Base-by-base conservation (phyloP, 1,140 invertebrate species). In the Eubasilissa regina region DNA sequence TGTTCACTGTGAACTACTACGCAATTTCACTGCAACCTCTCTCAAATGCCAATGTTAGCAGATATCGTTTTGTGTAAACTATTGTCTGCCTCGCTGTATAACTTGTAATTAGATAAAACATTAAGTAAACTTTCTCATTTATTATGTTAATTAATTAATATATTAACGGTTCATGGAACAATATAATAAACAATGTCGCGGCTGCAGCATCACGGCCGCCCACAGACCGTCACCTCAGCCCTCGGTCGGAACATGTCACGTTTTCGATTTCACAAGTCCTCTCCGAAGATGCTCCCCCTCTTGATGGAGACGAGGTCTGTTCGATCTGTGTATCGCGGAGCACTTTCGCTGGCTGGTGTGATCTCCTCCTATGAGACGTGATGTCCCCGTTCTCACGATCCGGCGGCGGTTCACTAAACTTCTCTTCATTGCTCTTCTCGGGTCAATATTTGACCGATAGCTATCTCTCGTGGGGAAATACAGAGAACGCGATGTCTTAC, bases 261-360 rank as follows among this genome's bases (percentile, higher is more conserved):
- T 68, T 68, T 68, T 68, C 64, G 64, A 68, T 68, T 68, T 68
- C 64, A 47, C 64, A 45, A 68, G 44, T 68, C 64, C 64, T 19
- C 64, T 19, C 64, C 44, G 43, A 11, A 47, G 64, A 47, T 48
- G 64, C 44, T 45, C 64, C 15, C n/a, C 35, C 25, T 64, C 44
- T 19, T 6, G 35, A 11, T 13, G 64, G 64, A 9, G 43, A 25
- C 10, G 21, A 13, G n/a, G 10, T 43, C 58, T 6, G 58, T 0
- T 15, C 35, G 60, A 25, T 64, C 13, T 19, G 60, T 35, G 60
- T 64, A 35, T 68, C 43, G 64, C 44, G 21, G 47, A 47, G 64
- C 64, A 68, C 64, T 68, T 68, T 68, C 64, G 64, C 64, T 48
- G 44, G 13, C 60, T 43, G 60, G 44, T 45, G 64, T 48, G 45